These are phyloP conservation scores for Coccyzus lansbergi DNA, from an alignment of 2,797 vertebrate genomes.

Conservation along the genomic window DNA sequence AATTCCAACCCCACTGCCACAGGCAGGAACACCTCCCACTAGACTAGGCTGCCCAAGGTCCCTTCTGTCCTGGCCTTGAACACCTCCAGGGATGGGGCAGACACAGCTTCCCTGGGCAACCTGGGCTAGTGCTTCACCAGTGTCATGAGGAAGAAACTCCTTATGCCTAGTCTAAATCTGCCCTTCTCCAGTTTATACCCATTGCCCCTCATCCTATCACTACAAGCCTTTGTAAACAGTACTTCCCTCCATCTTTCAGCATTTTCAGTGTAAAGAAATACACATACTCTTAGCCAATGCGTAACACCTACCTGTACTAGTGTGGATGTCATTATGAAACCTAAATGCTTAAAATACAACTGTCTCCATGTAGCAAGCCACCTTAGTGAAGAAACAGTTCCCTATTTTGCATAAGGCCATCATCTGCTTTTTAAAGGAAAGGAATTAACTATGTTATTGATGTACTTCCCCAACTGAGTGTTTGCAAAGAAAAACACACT, in stretches of 20 bases:
- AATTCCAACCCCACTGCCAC: no score
- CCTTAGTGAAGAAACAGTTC: neutral
- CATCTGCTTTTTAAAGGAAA: neutral
- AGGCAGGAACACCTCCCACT: no score
- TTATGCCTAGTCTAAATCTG: no score
- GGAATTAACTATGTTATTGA: neutral
- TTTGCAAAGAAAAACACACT: neutral
- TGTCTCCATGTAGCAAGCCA: neutral
- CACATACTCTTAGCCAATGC: fast-evolving
- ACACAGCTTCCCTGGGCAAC: no score
- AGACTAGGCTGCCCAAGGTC: no score
- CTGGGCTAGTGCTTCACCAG: no score
- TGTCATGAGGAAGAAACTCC: no score
- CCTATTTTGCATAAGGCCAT: neutral
- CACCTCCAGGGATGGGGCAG: no score
- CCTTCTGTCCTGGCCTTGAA: no score
- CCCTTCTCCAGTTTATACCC: no score
- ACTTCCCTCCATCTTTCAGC: neutral
- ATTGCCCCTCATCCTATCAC: no score
- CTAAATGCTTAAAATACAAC: neutral
- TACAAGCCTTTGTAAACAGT: no score
- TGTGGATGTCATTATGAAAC: neutral
- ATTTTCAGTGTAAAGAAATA: neutral
- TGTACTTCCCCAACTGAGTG: neutral
- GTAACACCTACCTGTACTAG: neutral